phyloP scores from a whole-genome alignment of 2,888 invertebrate genomes.

The Epicampocera succincta region DNA sequence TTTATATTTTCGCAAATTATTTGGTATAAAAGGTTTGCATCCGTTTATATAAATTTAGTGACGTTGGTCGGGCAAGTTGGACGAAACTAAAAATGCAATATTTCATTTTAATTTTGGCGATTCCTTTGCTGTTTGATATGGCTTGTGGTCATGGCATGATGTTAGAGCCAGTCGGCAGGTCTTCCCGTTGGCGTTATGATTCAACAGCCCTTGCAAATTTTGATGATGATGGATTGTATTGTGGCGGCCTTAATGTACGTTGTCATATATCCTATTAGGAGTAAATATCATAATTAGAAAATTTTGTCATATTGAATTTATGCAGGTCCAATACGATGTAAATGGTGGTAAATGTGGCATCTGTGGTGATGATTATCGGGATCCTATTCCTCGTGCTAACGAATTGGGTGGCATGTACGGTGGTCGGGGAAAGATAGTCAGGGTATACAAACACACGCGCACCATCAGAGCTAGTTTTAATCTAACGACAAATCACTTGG shows the following conservation, averaged over 20 bases:
- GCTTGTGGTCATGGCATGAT: conserved; percentile 10
- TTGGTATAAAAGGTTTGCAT: too few species aligned
- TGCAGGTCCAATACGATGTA: not conserved
- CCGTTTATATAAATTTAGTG: too few species aligned
- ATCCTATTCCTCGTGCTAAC: not conserved
- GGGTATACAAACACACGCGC: not conserved
- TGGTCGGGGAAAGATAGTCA: not conserved
- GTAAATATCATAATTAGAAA: not conserved
- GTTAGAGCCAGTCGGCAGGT: not conserved
- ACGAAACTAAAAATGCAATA: too few species aligned
- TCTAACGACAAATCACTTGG: not conserved
- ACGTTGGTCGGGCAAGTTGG: too few species aligned
- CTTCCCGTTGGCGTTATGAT: conserved; percentile 11
- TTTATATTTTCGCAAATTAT: too few species aligned
- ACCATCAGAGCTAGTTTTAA: not conserved
- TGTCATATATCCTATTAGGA: not conserved
- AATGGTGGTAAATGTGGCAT: conserved; percentile 7
- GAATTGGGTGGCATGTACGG: conserved; percentile 13
- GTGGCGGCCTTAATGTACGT: conserved; percentile 4
- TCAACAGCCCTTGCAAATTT: not conserved
- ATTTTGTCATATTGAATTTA: not conserved
- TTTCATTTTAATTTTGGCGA: too few species aligned
- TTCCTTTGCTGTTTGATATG: not conserved
- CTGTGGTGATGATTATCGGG: not conserved
- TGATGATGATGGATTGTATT: not conserved